Evolutionary conservation across 2,797 vertebrate genomes (phyloP).

Genomic region (Steatocranus sp.): DNA sequence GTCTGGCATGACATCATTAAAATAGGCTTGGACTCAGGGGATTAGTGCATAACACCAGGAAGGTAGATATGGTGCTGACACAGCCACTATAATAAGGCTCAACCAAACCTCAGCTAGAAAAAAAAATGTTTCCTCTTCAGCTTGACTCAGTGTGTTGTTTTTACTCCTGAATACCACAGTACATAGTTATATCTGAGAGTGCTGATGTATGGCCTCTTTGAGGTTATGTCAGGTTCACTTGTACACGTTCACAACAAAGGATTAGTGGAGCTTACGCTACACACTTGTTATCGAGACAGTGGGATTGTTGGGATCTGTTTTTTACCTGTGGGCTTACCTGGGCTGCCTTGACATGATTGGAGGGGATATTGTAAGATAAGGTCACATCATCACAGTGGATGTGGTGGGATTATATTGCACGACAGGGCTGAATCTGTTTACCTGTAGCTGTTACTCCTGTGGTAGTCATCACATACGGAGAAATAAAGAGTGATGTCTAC

Average conservation of each 20-base stretch:
- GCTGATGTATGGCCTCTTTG: background rate
- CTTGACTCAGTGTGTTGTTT: background rate
- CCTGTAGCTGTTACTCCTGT: background rate
- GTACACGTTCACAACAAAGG: background rate
- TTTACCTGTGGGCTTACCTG: constrained; percentile 38
- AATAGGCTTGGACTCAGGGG: constrained; percentile 38
- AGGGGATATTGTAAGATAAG: background rate
- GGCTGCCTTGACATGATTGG: constrained; percentile 32
- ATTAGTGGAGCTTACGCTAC: constrained; percentile 39
- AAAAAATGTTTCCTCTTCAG: background rate
- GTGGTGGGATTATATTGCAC: background rate
- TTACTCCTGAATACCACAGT: background rate
- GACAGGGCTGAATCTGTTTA: background rate
- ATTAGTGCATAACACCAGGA: constrained; percentile 33
- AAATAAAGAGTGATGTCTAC: background rate
- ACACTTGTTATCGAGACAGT: constrained; percentile 24
- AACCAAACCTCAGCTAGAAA: background rate
- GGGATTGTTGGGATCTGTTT: constrained; percentile 16
- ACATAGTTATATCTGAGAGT: background rate
- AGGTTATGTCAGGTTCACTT: background rate
- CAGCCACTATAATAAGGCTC: background rate
- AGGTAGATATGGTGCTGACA: constrained; percentile 38
- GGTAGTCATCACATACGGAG: background rate
- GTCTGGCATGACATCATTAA: constrained; percentile 53
- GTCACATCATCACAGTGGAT: background rate